Evolutionary conservation across 1,140 invertebrate genomes (phyloP), one percentile per base, ranked within the genome.

Genomic region (Drosophila sproati): DNA sequence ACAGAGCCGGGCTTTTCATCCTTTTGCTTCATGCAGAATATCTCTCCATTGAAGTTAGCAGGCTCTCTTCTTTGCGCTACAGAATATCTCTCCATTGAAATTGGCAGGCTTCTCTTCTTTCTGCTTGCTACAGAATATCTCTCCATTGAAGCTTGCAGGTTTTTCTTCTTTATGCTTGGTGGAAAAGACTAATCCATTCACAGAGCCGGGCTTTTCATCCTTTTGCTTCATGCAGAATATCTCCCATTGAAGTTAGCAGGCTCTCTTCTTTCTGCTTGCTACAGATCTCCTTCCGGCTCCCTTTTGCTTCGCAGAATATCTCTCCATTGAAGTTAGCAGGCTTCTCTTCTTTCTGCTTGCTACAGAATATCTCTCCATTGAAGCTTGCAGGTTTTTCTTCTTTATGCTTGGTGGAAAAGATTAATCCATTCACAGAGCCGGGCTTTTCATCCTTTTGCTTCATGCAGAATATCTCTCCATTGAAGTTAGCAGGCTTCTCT

Each of bases 351-450:
- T n/a, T n/a, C n/a, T n/a, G n/a, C n/a, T n/a, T n/a, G n/a, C n/a
- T n/a, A n/a, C n/a, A n/a, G n/a, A n/a, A n/a, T n/a, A n/a, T n/a
- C n/a, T n/a, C n/a, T n/a, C n/a, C n/a, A n/a, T n/a, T n/a, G n/a
- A n/a, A n/a, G n/a, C n/a, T n/a, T n/a, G n/a, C n/a, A 12, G 39
- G 56, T 10, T 59, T 59, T 7, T 59, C 45, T 20, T 61, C 57
- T 2, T 35, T 48, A 4, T 28, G n/a, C 43, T 60, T 60, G 1
- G 0, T 12, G 31, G 10, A n/a, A 12, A 34, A 20, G 20, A 20
- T 20, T 20, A 20, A 20, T 20, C 20, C 20, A 20, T 20, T 20
- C 20, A 20, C 20, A 20, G 20, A 20, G 20, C 20, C 2, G 29
- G 45, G 41, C 3, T 59, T 59, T 20, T 59, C 56, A 2, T 59